Base-by-base conservation (phyloP, 2,888 invertebrate species). In the Apotomis betuletana region DNA sequence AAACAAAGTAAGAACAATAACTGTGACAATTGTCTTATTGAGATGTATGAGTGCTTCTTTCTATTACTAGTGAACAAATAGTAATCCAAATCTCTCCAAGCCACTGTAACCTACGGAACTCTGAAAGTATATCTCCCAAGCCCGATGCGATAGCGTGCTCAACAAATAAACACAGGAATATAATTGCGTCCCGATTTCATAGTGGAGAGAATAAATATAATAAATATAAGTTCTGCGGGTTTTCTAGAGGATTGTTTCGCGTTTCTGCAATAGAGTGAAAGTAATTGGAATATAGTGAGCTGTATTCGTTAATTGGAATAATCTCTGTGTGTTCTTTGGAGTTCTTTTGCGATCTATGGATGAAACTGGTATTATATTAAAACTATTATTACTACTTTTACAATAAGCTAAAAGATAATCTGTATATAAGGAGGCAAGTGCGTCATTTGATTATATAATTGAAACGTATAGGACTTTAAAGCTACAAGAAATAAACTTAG, bases 121-220 rank as follows among this genome's bases (percentile, higher is more conserved):
- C 49, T 49, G 41, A 55, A 65, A 57, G 64, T 41, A 65, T 54
- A 57, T 27, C 27, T 55, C 46, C 64, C 55, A 55, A 9, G 15
- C 54, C 49, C 10, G 38, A 13, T 51, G 60, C 51, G 27, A 54
- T 68, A 12, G 60, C 68, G 60, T 60, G 60, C 46, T 46, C 44
- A 54, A 13, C 44, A 61, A 69, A 60, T 55, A 62, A 57, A 46
- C 63, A 38, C 62, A 51, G 27, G 51, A 44, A 59, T 41, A 44
- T 68, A 68, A 68, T 68, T 61, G 60, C 52, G 54, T 36, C 54
- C 52, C 60, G 68, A 61, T 61, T 60, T 61, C 68, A 54, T 61
- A 68, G 60, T 46, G 27, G 60, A 46, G 27, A 61, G 46, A 68
- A 60, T 60, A 68, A 54, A 68, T 55, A 68, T 55, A 55, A 65